Conservation (phyloP, 2,113 vertebrate species). For the Bos taurus region ARS-UCD2.0 NC_037340.1:52832501-52833000, state of each 20-base stretch:
- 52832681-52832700: not conserved
- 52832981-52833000: not conserved
- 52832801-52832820: not conserved
- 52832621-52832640: not conserved
- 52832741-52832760: not conserved
- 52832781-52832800: not conserved
- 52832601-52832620: not conserved
- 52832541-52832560: not conserved
- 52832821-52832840: not conserved
- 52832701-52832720: not conserved
- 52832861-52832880: too few species aligned
- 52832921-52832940: not conserved
- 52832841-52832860: not conserved
- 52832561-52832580: not conserved
- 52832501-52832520: not conserved
- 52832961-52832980: not conserved
- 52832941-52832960: fast-evolving
- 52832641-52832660: not conserved
- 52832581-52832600: not conserved
- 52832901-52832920: not conserved
- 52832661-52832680: not conserved
- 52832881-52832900: not conserved
- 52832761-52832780: not conserved
- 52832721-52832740: not conserved
- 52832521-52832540: not conserved